Percentiles rank a stretch among this genome's conserved stretches.
phyloP scores from a whole-genome alignment of 1,140 invertebrate species.

The Drosophila nasuta region DNA sequence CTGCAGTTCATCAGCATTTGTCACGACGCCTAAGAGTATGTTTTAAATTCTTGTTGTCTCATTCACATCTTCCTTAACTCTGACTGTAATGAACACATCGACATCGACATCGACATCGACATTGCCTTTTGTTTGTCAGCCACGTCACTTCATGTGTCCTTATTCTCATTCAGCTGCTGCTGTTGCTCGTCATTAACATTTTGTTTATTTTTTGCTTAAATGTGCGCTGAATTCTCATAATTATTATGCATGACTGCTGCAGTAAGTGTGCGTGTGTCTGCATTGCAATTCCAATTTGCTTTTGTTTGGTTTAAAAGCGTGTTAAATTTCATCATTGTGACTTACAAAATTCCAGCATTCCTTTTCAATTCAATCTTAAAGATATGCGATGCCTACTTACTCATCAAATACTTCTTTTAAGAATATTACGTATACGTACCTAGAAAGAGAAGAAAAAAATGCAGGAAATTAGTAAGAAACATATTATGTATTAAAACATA shows the following conservation, averaged over 20 bases:
- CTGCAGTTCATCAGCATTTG: slow-evolving; percentile 8
- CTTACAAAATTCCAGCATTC: not conserved
- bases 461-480: slow-evolving; percentile 46
- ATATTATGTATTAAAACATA: not conserved
- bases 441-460: slow-evolving; percentile 49
- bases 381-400: slow-evolving; percentile 7
- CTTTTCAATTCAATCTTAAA: too few relatives aligned
- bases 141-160: not conserved
- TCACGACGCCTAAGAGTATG: slow-evolving; percentile 14
- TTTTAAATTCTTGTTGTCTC: slow-evolving; percentile 12
- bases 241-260: slow-evolving; percentile 60
- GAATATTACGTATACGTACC: slow-evolving; percentile 69
- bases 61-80: too few relatives aligned
- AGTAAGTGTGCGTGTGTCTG: slow-evolving; percentile 13
- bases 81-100: slow-evolving; percentile 4
- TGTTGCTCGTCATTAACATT: slow-evolving; percentile 56
- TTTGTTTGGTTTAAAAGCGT: slow-evolving; percentile 65
- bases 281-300: slow-evolving; percentile 48
- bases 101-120: not conserved
- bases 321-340: slow-evolving; percentile 51
- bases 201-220: slow-evolving; percentile 71
- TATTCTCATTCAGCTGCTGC: not conserved
- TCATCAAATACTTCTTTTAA: not conserved
- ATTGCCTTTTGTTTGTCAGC: not conserved
- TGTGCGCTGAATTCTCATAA: slow-evolving; percentile 61